These are phyloP conservation scores for Grammomys surdaster DNA, from an alignment of 2,113 vertebrate genomes.

Conservation along the genomic window DNA sequence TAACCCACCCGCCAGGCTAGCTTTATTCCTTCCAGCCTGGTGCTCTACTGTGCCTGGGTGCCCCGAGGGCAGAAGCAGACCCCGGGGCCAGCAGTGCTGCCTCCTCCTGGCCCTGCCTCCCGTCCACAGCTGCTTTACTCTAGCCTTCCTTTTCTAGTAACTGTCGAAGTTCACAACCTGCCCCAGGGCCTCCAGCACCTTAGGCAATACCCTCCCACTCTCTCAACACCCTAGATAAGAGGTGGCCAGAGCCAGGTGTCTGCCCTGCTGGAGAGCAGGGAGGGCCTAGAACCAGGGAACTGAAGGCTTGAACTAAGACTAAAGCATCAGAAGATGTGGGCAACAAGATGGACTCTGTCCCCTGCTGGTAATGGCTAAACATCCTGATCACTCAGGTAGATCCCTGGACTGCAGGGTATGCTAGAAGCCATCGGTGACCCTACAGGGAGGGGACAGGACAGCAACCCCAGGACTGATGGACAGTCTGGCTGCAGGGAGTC, in stretches of 20 bases:
- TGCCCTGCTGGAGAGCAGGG: not conserved
- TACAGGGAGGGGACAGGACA: not conserved
- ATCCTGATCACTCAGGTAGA: not conserved
- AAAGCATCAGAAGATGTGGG: not conserved
- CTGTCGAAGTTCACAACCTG: not conserved
- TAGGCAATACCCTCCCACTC: not conserved
- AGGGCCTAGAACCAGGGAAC: not conserved
- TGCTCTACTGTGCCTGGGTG: too few species aligned
- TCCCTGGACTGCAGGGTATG: not conserved
- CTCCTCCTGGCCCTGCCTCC: not conserved
- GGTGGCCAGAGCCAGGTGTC: not conserved
- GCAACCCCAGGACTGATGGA: accelerated
- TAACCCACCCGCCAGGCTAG: too few species aligned
- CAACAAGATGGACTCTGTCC: not conserved
- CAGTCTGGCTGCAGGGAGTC: not conserved
- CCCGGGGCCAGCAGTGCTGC: too few species aligned
- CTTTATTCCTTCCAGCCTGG: too few species aligned
- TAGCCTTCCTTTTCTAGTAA: not conserved
- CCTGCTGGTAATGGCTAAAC: not conserved
- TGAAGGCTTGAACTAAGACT: not conserved
- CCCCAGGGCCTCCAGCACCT: not conserved
- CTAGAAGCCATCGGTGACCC: not conserved
- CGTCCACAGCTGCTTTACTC: not conserved
- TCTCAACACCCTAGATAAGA: not conserved
- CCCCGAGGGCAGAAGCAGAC: too few species aligned